A percentile compares a stretch with the other conserved stretches of the same genome.
Evolutionary conservation across 2,797 vertebrate genomes (phyloP).

Genomic region (Paramormyrops hopkinsi): DNA sequence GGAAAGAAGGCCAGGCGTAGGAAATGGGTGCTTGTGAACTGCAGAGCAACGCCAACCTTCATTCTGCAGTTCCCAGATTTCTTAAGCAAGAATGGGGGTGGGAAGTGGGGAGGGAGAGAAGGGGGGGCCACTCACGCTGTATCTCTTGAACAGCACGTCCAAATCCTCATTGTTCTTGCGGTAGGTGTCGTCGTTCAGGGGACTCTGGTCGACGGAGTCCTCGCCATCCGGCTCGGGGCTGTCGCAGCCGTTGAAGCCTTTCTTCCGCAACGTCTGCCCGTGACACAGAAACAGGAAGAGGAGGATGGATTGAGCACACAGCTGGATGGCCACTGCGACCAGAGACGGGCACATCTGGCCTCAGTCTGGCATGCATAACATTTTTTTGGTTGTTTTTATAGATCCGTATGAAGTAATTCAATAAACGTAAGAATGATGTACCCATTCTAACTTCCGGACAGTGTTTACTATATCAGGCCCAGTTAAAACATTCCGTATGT

Average conservation of each 20-base stretch:
- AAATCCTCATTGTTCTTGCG: slow-evolving; percentile 85
- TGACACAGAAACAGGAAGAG: slow-evolving; percentile 28
- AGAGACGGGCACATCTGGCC: neutral
- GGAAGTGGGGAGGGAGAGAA: neutral
- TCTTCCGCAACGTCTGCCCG: slow-evolving; percentile 94
- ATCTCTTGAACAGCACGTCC: slow-evolving; percentile 94
- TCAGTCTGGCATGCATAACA: neutral
- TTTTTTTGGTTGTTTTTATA: neutral
- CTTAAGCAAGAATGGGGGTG: neutral
- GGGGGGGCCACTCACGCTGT: slow-evolving; percentile 82
- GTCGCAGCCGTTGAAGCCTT: slow-evolving; percentile 99
- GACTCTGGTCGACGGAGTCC: slow-evolving; percentile 96
- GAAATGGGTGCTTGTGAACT: neutral
- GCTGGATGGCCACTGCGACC: neutral
- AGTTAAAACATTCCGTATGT: neutral
- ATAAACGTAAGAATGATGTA: neutral
- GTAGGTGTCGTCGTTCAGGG: slow-evolving; percentile 92
- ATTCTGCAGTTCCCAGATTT: neutral
- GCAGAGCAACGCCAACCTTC: neutral
- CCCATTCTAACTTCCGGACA: neutral
- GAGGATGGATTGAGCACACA: neutral
- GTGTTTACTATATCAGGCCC: neutral
- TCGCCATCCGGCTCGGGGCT: slow-evolving; percentile 94
- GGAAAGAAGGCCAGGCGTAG: neutral
- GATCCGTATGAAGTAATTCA: neutral